Conservation (phyloP, 2,113 vertebrate genomes). For the Corythornis cristatus region DNA sequence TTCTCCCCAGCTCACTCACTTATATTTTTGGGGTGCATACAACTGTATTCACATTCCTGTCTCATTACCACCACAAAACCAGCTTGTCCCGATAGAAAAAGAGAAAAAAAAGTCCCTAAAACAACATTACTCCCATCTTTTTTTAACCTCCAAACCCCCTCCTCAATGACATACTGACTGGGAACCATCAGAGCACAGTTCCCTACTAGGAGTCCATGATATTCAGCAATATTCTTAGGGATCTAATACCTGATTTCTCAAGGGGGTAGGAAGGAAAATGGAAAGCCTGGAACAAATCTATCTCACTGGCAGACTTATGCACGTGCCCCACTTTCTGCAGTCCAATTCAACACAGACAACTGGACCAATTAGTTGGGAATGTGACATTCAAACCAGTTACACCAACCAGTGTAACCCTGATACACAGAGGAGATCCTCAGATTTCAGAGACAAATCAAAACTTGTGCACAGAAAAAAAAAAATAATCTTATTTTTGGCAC, state of each 20-base stretch:
- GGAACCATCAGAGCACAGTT: not conserved
- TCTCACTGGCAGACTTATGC: not conserved
- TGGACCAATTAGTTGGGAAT: not conserved
- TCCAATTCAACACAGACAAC: not conserved
- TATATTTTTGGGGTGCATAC: not conserved
- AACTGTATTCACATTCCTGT: not conserved
- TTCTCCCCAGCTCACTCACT: not conserved
- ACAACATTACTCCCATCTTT: not conserved
- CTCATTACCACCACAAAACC: not conserved
- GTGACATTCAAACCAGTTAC: not conserved
- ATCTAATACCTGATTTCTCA: not conserved
- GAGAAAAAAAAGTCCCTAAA: not conserved
- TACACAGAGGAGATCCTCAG: not conserved
- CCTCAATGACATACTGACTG: not conserved
- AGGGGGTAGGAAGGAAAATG: not conserved
- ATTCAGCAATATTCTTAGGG: not conserved
- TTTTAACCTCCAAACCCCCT: not conserved
- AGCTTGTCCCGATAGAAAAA: not conserved
- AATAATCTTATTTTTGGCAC: slow-evolving; percentile 5
- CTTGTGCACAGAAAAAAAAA: not conserved
- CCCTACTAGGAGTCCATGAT: not conserved
- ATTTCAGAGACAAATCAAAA: slow-evolving; percentile 14
- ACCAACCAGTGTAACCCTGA: not conserved
- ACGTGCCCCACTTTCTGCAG: not conserved
- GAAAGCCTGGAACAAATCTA: not conserved